Evolutionary conservation across 2,113 vertebrate species (phyloP).

Genomic region (Oncorhynchus gorbuscha): DNA sequence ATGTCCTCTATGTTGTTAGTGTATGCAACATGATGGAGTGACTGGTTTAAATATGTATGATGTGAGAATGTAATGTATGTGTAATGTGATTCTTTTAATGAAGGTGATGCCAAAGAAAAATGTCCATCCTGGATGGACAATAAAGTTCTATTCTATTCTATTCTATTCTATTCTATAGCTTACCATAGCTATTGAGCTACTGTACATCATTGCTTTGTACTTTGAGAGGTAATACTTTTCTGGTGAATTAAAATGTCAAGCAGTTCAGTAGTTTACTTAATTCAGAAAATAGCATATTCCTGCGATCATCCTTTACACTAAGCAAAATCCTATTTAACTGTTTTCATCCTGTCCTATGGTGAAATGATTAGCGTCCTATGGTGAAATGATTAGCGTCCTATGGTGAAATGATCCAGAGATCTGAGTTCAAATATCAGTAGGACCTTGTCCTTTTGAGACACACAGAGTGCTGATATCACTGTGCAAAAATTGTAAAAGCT

Average conservation of each 20-base stretch:
- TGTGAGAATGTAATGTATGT: too few relatives aligned
- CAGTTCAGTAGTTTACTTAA: not conserved
- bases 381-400: slow-evolving; percentile 68
- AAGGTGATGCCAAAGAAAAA: too few relatives aligned
- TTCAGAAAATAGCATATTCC: too few relatives aligned
- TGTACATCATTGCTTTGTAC: not conserved
- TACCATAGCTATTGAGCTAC: too few relatives aligned
- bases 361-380: slow-evolving; percentile 69
- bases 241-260: not conserved
- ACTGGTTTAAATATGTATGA: too few relatives aligned
- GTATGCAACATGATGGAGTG: too few relatives aligned
- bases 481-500: too few relatives aligned
- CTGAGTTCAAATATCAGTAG: slow-evolving; percentile 70
- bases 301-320: not conserved
- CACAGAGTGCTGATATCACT: not conserved
- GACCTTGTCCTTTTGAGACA: slow-evolving; percentile 55
- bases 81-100: too few relatives aligned
- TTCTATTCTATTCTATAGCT: too few relatives aligned
- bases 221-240: not conserved
- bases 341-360: slow-evolving; percentile 72
- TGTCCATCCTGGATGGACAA: too few relatives aligned
- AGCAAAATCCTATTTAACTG: rapidly evolving
- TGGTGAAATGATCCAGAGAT: slow-evolving; percentile 68
- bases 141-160: too few relatives aligned
- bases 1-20: too few relatives aligned